Base-by-base conservation (phyloP, 30 jellyfish, hydroid and myxozoan genomes). In the Catostylus mosaicus region DNA sequence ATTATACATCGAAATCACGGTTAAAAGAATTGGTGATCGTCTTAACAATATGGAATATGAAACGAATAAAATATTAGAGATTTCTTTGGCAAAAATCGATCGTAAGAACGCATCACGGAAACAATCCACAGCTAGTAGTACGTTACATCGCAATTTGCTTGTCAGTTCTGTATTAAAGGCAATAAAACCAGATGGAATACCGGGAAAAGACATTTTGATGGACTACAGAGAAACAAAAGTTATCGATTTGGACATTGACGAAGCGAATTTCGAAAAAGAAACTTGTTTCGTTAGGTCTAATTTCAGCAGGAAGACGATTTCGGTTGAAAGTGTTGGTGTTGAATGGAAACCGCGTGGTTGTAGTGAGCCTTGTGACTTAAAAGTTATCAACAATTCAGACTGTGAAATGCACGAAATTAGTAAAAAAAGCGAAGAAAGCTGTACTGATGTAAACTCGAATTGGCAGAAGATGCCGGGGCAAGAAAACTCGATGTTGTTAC, bases 291-390 rank as follows among this genome's bases (percentile, higher is more conserved):
- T 30, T 20, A 82, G 54, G 73, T 56, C 67, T 20, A 34, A 70
- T 46, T 45, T 50, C 11, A 51, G 26, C 22, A 71, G 31, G 80
- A 22, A 8, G 50, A 22, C 56, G 20, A 19, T 62, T 20, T 47
- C 64, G 64, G 38, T 10, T 74, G 67, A 82, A 50, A 67, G 60
- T 27, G 67, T 52, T 18, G 86, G 36, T 37, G 85, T 46, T 82
- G 92, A 82, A 82, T 82, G 92, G 92, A 82, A 82, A 70, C 92
- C 92, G 92, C 92, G 86, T 82, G 92, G 80, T 32, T 68, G 67
- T 51, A 62, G 50, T 78, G 88, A 75, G 75, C n/a, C 57, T 52
- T 31, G 76, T 75, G 86, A 76, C 57, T 76, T 61, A 14, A 78
- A 76, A 30, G 33, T 33, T 32, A 76, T 9, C 26, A 68, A 36